Percentiles rank a stretch among this genome's conserved stretches.
Conservation (phyloP, 2,113 vertebrate species). For the Podocnemis expansa region DNA sequence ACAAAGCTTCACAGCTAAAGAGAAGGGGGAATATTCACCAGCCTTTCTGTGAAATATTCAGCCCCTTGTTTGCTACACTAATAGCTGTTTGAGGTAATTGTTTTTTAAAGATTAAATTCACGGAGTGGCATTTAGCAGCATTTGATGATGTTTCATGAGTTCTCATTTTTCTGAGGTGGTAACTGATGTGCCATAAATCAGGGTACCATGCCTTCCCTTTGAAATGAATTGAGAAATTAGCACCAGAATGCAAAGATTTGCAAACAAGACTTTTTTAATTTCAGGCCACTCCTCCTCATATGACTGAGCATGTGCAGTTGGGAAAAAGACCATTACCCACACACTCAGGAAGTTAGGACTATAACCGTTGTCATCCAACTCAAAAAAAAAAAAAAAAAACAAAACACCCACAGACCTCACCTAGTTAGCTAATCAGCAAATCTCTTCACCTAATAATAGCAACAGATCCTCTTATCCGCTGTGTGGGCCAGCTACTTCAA, state of each 20-base stretch:
- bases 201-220: neutral
- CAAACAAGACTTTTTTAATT: neutral
- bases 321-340: neutral
- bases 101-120: neutral
- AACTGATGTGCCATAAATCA: neutral
- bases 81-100: neutral
- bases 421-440: neutral
- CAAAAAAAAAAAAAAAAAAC: no score
- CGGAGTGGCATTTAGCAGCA: neutral
- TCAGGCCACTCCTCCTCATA: rapidly evolving
- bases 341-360: rapidly evolving
- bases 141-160: rapidly evolving
- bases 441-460: rapidly evolving
- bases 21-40: neutral
- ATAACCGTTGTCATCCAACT: neutral
- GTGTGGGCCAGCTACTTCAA: neutral
- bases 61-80: neutral
- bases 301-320: neutral
- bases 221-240: neutral
- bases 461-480: neutral
- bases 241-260: neutral
- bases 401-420: neutral
- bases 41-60: neutral
- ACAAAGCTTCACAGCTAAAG: neutral
- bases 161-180: neutral